These are phyloP conservation scores for Pachymerium ferrugineum DNA, from an alignment of 2,888 invertebrate genomes.

Conservation along the genomic window DNA sequence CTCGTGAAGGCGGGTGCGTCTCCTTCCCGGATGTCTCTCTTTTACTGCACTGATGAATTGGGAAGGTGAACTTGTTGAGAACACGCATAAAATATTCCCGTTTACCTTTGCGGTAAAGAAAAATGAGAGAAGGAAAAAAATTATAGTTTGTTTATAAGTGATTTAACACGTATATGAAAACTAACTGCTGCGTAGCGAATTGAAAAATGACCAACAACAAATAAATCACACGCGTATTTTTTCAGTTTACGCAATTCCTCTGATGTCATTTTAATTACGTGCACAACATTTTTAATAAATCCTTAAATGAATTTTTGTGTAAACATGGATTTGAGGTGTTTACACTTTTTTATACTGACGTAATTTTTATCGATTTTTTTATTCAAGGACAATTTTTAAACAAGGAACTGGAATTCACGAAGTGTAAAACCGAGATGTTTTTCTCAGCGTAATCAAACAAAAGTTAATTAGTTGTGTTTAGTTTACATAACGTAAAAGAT, in stretches of 20 bases:
- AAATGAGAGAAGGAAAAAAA: neutral
- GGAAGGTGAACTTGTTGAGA: constrained; percentile 20
- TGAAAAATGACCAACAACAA: neutral
- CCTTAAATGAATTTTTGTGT: neutral
- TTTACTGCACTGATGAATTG: neutral
- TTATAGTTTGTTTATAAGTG: neutral
- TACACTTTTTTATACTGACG: no score
- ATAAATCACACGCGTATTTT: neutral
- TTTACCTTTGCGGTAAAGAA: neutral
- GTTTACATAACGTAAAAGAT: neutral
- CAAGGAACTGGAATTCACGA: neutral
- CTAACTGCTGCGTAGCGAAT: neutral
- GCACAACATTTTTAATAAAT: neutral
- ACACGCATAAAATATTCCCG: neutral
- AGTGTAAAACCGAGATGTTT: neutral
- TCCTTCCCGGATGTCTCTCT: constrained; percentile 20
- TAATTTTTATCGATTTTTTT: neutral
- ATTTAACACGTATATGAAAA: constrained; percentile 3
- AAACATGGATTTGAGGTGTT: no score
- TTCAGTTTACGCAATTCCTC: neutral
- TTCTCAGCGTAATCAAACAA: neutral
- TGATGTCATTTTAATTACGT: neutral
- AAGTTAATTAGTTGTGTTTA: neutral
- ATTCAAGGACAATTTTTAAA: neutral
- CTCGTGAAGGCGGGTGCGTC: constrained; percentile 6